Conservation (phyloP, 1,140 invertebrate genomes). For the Meloidogyne floridensis region DNA sequence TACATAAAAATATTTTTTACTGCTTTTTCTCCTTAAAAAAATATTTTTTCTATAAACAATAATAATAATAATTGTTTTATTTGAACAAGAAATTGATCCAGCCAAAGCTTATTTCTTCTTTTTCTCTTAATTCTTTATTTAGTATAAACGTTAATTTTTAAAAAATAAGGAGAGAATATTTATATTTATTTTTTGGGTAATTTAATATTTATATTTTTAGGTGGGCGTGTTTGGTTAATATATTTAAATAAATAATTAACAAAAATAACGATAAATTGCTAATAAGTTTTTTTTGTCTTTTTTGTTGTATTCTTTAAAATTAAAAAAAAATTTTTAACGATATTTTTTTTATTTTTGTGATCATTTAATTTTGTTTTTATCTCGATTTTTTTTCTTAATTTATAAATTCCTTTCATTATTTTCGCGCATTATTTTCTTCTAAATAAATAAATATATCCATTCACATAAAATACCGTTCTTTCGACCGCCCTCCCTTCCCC, state of each 20-base stretch:
- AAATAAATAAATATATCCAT: neutral
- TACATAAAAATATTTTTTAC: conserved; percentile 2
- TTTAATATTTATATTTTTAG: too few relatives aligned
- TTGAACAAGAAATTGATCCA: conserved; percentile 9
- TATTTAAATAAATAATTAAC: too few relatives aligned
- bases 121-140: neutral
- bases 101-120: neutral
- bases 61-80: conserved; percentile 1
- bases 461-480: neutral
- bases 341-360: too few relatives aligned
- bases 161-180: too few relatives aligned
- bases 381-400: neutral
- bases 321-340: too few relatives aligned
- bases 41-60: conserved; percentile 4
- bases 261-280: too few relatives aligned
- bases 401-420: neutral
- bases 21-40: neutral
- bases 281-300: too few relatives aligned
- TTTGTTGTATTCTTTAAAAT: too few relatives aligned
- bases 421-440: neutral
- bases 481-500: neutral
- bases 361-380: too few relatives aligned
- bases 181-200: too few relatives aligned
- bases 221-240: too few relatives aligned
- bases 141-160: too few relatives aligned